Evolutionary conservation across 2,888 invertebrate species (phyloP).

Genomic region (Cosmia trapezina): DNA sequence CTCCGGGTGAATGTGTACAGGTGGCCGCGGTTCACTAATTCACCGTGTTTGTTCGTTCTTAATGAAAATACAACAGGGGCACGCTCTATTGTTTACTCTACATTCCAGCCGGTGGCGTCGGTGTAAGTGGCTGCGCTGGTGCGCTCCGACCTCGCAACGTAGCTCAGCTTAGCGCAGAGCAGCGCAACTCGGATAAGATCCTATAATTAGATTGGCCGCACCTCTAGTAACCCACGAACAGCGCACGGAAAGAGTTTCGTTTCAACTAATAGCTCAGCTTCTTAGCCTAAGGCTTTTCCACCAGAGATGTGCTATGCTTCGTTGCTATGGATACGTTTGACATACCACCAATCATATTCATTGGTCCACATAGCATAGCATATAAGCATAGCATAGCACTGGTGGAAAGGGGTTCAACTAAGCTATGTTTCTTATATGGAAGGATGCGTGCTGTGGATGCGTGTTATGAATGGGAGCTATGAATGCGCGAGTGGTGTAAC

Average conservation of each 20-base stretch:
- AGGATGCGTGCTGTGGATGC: too few relatives aligned
- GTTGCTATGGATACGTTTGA: too few relatives aligned
- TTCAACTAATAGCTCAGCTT: conserved; percentile 16
- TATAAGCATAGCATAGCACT: too few relatives aligned
- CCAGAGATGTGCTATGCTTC: too few relatives aligned
- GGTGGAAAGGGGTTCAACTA: too few relatives aligned
- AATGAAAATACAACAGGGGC: conserved; percentile 69
- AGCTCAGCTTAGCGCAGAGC: conserved; percentile 9
- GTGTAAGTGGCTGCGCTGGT: conserved; percentile 12
- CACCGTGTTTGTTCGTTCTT: conserved; percentile 64
- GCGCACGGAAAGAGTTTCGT: conserved; percentile 12
- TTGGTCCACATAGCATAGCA: too few relatives aligned
- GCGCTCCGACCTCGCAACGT: background rate
- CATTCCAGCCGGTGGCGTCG: conserved; percentile 30
- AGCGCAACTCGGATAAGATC: conserved; percentile 29
- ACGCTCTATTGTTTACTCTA: conserved; percentile 61
- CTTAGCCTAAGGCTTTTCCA: background rate
- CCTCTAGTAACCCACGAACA: conserved; percentile 4
- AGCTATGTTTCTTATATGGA: too few relatives aligned
- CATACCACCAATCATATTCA: too few relatives aligned
- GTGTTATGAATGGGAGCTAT: too few relatives aligned
- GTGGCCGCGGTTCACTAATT: conserved; percentile 66
- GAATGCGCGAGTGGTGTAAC: too few relatives aligned
- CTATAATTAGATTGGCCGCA: conserved; percentile 41
- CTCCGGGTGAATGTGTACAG: conserved; percentile 53